phyloP scores from a whole-genome alignment of 1,140 invertebrate genomes.

The Atta texana region DNA sequence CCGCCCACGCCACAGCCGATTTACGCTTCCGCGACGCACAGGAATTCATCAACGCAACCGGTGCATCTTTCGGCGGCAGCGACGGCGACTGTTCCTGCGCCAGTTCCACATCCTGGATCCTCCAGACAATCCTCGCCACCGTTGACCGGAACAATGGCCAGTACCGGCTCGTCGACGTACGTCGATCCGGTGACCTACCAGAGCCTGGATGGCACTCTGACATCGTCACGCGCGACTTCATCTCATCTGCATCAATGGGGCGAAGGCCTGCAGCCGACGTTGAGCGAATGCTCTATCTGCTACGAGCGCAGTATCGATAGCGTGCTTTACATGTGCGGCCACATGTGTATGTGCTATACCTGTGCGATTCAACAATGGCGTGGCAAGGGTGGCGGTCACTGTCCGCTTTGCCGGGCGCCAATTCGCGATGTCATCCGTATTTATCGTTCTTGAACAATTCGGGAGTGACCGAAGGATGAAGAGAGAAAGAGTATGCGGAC shows the following conservation, averaged over 20 bases:
- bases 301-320: slow-evolving; percentile 97
- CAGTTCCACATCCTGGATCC: slow-evolving; percentile 68
- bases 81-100: slow-evolving; percentile 62
- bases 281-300: slow-evolving; percentile 96
- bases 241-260: slow-evolving; percentile 84
- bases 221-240: slow-evolving; percentile 69
- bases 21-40: slow-evolving; percentile 67
- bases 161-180: slow-evolving; percentile 87
- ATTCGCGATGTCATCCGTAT: slow-evolving; percentile 98
- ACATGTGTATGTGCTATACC: slow-evolving; percentile 99
- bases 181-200: slow-evolving; percentile 84
- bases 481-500: slow-evolving; percentile 41
- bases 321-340: slow-evolving; percentile 98
- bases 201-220: slow-evolving; percentile 79
- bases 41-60: slow-evolving; percentile 38
- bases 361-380: slow-evolving; percentile 97
- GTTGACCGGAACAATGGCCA: slow-evolving; percentile 83
- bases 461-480: slow-evolving; percentile 3
- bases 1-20: slow-evolving; percentile 81
- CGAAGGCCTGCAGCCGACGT: slow-evolving; percentile 82
- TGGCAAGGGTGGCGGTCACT: slow-evolving; percentile 95
- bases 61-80: slow-evolving; percentile 49
- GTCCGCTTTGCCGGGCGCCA: slow-evolving; percentile 96
- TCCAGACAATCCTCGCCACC: slow-evolving; percentile 78
- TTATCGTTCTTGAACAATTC: slow-evolving; percentile 92